These are phyloP conservation scores for Uloborus diversus DNA, from an alignment of 1,140 invertebrate genomes.

Conservation along the genomic window DNA sequence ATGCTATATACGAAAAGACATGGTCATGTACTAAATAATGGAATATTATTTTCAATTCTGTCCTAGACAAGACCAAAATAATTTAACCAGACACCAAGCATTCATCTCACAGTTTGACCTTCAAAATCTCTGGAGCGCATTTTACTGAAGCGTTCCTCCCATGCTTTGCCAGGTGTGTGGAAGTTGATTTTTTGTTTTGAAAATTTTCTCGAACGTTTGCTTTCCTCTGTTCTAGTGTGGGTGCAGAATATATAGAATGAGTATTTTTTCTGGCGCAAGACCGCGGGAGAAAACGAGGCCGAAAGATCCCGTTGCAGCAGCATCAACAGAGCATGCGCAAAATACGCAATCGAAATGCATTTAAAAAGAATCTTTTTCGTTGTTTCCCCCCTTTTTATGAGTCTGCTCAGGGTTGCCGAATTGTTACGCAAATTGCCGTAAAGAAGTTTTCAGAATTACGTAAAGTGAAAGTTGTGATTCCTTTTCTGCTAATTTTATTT, in stretches of 20 bases:
- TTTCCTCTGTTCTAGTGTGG: constrained; percentile 16
- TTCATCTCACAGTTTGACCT: constrained; percentile 26
- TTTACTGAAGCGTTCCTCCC: background rate
- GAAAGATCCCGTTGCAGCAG: constrained; percentile 20
- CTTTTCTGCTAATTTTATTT: no score
- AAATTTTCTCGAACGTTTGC: constrained; percentile 1
- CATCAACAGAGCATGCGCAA: background rate
- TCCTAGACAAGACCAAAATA: no score
- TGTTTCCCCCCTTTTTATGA: no score
- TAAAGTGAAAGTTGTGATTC: no score
- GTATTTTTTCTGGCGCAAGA: constrained; percentile 13
- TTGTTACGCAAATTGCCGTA: no score
- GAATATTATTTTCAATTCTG: no score
- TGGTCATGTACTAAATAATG: no score
- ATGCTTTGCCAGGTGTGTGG: constrained; percentile 15
- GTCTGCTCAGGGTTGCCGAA: no score
- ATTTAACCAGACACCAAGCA: constrained; percentile 8
- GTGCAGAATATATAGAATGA: constrained; percentile 14
- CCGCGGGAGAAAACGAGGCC: no score
- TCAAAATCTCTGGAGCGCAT: background rate
- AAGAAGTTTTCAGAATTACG: no score
- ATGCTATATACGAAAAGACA: no score
- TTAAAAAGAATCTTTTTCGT: no score
- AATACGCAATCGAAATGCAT: background rate
- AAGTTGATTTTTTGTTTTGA: background rate